Evolutionary conservation across 2,113 vertebrate genomes (phyloP).

Genomic region (Misgurnus anguillicaudatus): DNA sequence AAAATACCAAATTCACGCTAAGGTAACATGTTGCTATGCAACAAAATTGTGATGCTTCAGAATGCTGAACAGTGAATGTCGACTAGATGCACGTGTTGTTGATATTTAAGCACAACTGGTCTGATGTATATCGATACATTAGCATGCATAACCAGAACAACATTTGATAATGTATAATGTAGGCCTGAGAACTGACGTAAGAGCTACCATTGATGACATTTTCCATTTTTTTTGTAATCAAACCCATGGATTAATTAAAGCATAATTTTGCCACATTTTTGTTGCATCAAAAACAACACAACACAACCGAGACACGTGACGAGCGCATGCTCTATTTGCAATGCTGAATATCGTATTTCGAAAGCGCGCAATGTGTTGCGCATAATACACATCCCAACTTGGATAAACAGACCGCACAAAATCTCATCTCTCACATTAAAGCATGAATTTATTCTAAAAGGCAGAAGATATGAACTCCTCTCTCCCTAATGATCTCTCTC

Average conservation of each 20-base stretch:
- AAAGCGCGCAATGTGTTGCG: slow-evolving; percentile 61
- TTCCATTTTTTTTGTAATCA: not conserved
- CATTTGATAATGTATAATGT: too few species aligned
- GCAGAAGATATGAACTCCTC: slow-evolving; percentile 66
- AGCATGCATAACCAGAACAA: too few species aligned
- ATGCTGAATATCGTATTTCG: slow-evolving; percentile 60
- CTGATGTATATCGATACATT: too few species aligned
- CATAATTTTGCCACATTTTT: slow-evolving; percentile 24
- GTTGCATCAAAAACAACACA: slow-evolving; percentile 44
- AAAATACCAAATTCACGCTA: too few species aligned
- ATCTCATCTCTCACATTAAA: slow-evolving; percentile 62
- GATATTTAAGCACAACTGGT: too few species aligned
- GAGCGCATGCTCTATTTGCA: slow-evolving; percentile 55
- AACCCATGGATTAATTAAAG: not conserved
- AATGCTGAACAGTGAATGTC: too few species aligned
- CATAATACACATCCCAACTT: slow-evolving; percentile 62
- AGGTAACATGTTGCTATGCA: too few species aligned
- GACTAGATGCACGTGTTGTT: too few species aligned
- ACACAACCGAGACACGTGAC: slow-evolving; percentile 43
- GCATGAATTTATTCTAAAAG: slow-evolving; percentile 67
- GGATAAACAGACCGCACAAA: slow-evolving; percentile 62
- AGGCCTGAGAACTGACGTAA: too few species aligned
- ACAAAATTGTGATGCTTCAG: too few species aligned
- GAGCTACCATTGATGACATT: too few species aligned
- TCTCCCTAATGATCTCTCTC: slow-evolving; percentile 75